Percentiles rank a stretch among this genome's conserved stretches.
Evolutionary conservation across 2,797 vertebrate genomes (phyloP).

Genomic region (Cossypha niveicapilla): DNA sequence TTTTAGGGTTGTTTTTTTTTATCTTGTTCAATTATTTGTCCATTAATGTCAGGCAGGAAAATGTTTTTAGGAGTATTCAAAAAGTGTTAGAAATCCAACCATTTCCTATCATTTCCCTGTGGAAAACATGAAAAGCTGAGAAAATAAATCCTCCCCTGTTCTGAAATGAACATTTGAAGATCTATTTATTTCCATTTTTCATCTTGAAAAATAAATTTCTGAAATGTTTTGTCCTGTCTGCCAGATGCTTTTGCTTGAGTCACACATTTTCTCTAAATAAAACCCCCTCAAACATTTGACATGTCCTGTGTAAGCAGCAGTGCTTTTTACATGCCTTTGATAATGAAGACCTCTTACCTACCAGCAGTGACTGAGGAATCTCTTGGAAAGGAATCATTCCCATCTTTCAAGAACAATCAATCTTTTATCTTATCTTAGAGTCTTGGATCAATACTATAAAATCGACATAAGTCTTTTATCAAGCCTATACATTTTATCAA

Average conservation of each 20-base stretch:
- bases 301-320: rapidly evolving
- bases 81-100: background rate
- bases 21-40: background rate
- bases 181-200: background rate
- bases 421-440: slow-evolving; percentile 14
- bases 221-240: background rate
- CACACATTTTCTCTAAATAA: background rate
- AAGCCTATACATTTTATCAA: background rate
- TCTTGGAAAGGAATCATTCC: background rate
- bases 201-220: background rate
- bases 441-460: background rate
- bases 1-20: background rate
- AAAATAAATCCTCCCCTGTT: background rate
- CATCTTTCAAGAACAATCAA: background rate
- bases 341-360: background rate
- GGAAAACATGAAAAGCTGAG: background rate
- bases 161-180: background rate
- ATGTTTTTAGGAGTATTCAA: background rate
- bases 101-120: background rate
- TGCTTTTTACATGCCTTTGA: rapidly evolving
- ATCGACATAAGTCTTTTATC: background rate
- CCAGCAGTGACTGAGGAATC: background rate
- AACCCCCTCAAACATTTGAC: background rate
- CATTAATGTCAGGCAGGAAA: background rate
- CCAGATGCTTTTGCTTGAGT: background rate